Evolutionary conservation across 2,797 vertebrate genomes (phyloP).

Genomic region (Poliocrania exsul): DNA sequence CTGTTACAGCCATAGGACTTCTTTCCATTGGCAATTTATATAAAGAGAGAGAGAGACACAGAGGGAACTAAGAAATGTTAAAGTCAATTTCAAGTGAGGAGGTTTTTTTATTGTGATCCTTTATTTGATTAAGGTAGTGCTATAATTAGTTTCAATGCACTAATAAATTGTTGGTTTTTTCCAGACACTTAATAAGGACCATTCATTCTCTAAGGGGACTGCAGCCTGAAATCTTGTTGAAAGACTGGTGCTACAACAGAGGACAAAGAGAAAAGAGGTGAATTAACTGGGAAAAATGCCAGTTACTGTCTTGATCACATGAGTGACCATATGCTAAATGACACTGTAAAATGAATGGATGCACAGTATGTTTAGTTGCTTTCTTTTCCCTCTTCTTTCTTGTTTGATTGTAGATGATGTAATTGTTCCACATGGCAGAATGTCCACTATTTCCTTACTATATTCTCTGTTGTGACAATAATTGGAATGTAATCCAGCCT

Average conservation of each 20-base stretch:
- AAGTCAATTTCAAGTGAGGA: neutral
- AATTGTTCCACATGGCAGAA: neutral
- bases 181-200: slow-evolving; percentile 27
- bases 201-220: slow-evolving; percentile 26
- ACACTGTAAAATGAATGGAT: slow-evolving; percentile 38
- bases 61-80: neutral
- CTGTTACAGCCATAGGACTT: neutral
- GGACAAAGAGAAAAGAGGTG: slow-evolving; percentile 63
- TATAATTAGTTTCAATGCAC: slow-evolving; percentile 27
- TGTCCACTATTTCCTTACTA: neutral
- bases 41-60: neutral
- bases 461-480: neutral
- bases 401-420: neutral
- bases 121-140: slow-evolving; percentile 27
- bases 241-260: slow-evolving; percentile 45
- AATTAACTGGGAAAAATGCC: slow-evolving; percentile 71
- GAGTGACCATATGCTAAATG: slow-evolving; percentile 71
- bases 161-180: slow-evolving; percentile 10
- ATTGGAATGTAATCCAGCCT: neutral
- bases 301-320: slow-evolving; percentile 67
- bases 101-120: neutral
- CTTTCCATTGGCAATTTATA: neutral
- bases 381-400: slow-evolving; percentile 1
- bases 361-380: slow-evolving; percentile 9
- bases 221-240: slow-evolving; percentile 48